phyloP scores from a whole-genome alignment of 2,888 invertebrate genomes.

The Leucophenga montana region DNA sequence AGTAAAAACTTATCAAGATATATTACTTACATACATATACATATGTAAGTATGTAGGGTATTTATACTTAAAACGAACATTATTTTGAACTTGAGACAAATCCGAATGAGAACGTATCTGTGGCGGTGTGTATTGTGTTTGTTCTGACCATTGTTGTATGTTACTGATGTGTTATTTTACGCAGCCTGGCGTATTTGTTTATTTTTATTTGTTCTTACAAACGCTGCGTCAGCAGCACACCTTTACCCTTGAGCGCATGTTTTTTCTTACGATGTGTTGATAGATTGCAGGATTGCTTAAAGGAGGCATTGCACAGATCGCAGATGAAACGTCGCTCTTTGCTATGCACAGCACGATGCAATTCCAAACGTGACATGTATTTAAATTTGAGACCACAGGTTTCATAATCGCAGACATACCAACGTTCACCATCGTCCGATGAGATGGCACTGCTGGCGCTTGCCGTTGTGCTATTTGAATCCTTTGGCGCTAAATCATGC shows the following conservation, averaged over 20 bases:
- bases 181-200: not conserved
- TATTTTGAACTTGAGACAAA: constrained; percentile 21
- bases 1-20: no score
- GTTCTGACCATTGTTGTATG: not conserved
- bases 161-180: not conserved
- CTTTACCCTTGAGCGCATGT: constrained; percentile 64
- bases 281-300: constrained; percentile 68
- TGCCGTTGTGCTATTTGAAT: constrained; percentile 68
- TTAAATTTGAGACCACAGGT: constrained; percentile 67
- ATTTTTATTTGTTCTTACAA: constrained; percentile 42
- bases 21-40: no score
- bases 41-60: no score
- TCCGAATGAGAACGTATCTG: not conserved
- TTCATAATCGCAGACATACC: constrained; percentile 67
- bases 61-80: not conserved
- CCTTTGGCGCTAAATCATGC: constrained; percentile 53
- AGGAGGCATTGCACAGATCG: constrained; percentile 67
- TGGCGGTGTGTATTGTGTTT: no score
- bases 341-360: constrained; percentile 69
- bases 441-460: constrained; percentile 69
- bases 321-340: constrained; percentile 69
- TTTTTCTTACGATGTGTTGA: constrained; percentile 70
- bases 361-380: constrained; percentile 68
- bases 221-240: constrained; percentile 56
- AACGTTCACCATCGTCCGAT: constrained; percentile 68